Conservation (phyloP, 2,113 vertebrate genomes). For the Brienomyrus brachyistius region DNA sequence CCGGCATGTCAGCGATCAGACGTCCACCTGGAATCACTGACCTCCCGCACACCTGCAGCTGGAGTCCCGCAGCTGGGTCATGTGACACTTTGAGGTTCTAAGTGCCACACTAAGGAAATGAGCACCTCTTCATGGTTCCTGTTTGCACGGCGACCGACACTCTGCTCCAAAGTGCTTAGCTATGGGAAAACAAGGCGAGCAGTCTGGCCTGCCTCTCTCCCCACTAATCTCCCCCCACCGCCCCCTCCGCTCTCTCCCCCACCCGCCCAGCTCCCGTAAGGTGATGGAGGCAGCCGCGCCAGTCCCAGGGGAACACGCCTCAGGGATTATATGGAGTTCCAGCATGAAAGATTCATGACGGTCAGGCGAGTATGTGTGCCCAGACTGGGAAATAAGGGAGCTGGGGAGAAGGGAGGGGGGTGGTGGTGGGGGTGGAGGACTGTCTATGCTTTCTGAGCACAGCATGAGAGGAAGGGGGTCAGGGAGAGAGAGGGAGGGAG, state of each 20-base stretch:
- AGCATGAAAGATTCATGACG: conserved; percentile 71
- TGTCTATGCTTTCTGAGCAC: background rate
- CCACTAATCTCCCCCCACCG: background rate
- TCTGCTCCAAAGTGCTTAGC: conserved; percentile 7
- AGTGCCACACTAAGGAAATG: background rate
- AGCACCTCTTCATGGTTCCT: background rate
- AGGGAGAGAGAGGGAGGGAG: conserved; percentile 6
- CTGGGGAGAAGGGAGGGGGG: conserved; percentile 31
- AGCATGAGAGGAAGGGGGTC: background rate
- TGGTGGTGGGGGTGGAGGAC: background rate
- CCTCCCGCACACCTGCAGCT: background rate
- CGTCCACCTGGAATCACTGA: background rate
- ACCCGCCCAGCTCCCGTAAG: conserved; percentile 38
- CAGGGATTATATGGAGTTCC: conserved; percentile 64
- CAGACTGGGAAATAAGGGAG: conserved; percentile 38
- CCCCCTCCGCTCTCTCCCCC: background rate
- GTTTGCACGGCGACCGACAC: background rate
- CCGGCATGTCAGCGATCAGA: background rate
- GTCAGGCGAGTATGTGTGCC: conserved; percentile 36
- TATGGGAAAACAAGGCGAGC: background rate
- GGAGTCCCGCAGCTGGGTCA: background rate
- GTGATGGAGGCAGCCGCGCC: conserved; percentile 55
- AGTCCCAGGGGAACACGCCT: conserved; percentile 54
- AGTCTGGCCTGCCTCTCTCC: conserved; percentile 22
- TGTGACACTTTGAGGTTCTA: background rate